A percentile compares a stretch with the other conserved stretches of the same genome.
These are phyloP conservation scores for Notothenia coriiceps DNA, from an alignment of 2,113 vertebrate species.

Conservation along the genomic window DNA sequence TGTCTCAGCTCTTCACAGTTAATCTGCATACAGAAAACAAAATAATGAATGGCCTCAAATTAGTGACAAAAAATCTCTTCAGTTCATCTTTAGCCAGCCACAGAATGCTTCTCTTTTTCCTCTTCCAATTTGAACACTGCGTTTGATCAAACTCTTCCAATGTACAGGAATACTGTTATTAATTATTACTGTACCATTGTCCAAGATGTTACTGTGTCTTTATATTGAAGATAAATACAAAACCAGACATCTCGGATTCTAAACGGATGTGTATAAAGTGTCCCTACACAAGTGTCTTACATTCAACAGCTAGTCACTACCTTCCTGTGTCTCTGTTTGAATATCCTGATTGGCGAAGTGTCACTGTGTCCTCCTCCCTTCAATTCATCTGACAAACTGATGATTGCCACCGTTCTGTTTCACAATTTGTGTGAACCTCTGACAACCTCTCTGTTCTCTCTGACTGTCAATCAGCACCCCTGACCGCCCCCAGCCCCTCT, in stretches of 20 bases:
- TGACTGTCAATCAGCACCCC: slow-evolving; percentile 16
- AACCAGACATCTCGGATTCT: not conserved
- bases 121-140: not conserved
- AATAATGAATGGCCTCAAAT: not conserved
- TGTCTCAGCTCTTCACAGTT: not conserved
- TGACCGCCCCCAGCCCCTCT: not conserved
- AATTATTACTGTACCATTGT: not conserved
- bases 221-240: not conserved
- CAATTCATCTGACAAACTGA: not conserved
- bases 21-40: not conserved
- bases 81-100: not conserved
- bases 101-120: not conserved
- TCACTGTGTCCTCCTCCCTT: not conserved
- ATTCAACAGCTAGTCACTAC: not conserved
- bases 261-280: not conserved
- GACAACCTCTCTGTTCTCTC: not conserved
- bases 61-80: not conserved
- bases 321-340: not conserved
- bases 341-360: not conserved
- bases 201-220: not conserved
- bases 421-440: slow-evolving; percentile 2
- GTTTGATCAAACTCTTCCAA: not conserved
- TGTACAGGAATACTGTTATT: not conserved
- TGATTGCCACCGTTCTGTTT: not conserved
- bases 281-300: no score